These are phyloP conservation scores for Hydrochoerus hydrochaeris DNA, from an alignment of 2,113 vertebrate genomes.

Conservation along the genomic window DNA sequence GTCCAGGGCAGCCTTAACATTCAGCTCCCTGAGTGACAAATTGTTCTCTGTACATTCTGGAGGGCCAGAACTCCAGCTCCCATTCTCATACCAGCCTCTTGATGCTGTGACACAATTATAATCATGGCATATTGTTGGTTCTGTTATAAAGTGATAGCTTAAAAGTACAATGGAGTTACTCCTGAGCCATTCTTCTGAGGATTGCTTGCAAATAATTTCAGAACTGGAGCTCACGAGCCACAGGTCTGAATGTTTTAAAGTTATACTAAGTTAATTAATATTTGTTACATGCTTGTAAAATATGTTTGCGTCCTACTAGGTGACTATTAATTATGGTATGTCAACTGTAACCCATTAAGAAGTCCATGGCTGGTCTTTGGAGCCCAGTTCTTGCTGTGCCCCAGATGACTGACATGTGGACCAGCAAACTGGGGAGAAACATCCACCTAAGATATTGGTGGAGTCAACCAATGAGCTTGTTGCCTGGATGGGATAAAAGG, in stretches of 20 bases:
- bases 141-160: not conserved
- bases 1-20: not conserved
- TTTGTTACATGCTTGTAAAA: not conserved
- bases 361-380: not conserved
- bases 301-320: not conserved
- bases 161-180: not conserved
- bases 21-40: not conserved
- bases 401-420: not conserved
- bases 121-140: not conserved
- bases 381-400: not conserved
- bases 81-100: too few species aligned
- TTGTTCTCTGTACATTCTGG: not conserved
- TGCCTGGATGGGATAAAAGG: not conserved
- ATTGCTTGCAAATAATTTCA: not conserved
- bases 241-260: not conserved
- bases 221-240: too few species aligned
- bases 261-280: not conserved
- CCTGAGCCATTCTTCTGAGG: not conserved
- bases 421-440: not conserved
- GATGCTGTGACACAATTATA: not conserved
- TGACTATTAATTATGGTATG: not conserved
- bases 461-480: not conserved
- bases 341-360: not conserved
- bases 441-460: not conserved
- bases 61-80: not conserved